Evolutionary conservation across 2,113 vertebrate species (phyloP).

Genomic region (Psilopsiagon aymara): DNA sequence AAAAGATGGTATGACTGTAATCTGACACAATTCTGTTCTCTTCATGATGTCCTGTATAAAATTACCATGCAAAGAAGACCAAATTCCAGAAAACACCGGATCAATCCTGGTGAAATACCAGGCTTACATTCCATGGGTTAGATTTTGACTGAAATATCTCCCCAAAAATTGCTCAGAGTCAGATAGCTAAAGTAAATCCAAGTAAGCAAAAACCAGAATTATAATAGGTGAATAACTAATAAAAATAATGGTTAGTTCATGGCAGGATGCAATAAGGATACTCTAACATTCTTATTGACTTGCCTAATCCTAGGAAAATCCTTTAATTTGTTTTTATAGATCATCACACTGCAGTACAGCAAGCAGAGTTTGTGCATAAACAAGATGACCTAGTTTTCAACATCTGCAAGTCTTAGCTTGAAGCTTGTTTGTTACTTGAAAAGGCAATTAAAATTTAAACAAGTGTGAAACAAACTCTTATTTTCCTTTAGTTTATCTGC

Average conservation of each 20-base stretch:
- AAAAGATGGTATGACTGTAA: background rate
- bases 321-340: slow-evolving; percentile 42
- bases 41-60: background rate
- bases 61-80: background rate
- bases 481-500: slow-evolving; percentile 41
- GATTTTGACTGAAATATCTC: background rate
- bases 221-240: background rate
- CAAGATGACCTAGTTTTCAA: slow-evolving; percentile 72
- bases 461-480: slow-evolving; percentile 54
- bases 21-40: background rate
- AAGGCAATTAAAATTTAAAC: slow-evolving; percentile 80
- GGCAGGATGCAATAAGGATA: background rate
- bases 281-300: slow-evolving; percentile 23
- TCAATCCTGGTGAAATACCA: background rate
- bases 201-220: background rate
- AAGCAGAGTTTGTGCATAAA: slow-evolving; percentile 45
- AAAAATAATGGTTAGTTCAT: background rate
- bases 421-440: slow-evolving; percentile 71
- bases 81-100: background rate
- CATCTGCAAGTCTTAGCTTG: slow-evolving; percentile 68
- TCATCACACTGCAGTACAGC: background rate
- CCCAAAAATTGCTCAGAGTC: background rate
- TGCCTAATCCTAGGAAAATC: background rate
- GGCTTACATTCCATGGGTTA: background rate
- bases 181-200: background rate